Evolutionary conservation across 2,113 vertebrate genomes (phyloP).

Genomic region (Pygoscelis adeliae): DNA sequence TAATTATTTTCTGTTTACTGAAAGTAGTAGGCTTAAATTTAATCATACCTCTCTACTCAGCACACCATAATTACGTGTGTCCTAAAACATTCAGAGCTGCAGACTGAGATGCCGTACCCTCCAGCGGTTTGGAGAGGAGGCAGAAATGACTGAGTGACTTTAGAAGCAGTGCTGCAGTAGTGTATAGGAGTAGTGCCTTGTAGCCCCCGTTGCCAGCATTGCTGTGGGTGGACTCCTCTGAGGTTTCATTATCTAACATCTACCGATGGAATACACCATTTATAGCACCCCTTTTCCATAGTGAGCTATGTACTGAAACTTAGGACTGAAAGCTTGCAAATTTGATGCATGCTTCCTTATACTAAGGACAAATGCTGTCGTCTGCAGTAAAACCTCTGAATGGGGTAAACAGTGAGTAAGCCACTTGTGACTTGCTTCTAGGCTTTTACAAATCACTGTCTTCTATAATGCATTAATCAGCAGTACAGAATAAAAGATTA

Average conservation of each 20-base stretch:
- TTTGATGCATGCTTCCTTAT: background rate
- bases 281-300: background rate
- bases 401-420: background rate
- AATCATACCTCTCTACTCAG: background rate
- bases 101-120: background rate
- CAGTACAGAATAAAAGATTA: background rate
- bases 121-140: background rate
- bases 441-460: background rate
- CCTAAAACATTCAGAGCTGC: background rate
- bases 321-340: background rate
- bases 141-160: background rate
- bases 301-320: background rate
- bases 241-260: background rate
- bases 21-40: constrained; percentile 18
- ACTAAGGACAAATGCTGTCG: background rate
- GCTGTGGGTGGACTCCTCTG: background rate
- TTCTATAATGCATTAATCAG: background rate
- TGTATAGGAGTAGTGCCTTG: background rate
- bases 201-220: background rate
- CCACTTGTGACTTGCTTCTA: background rate
- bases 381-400: background rate
- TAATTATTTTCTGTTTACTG: background rate
- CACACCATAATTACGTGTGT: background rate
- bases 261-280: accelerated
- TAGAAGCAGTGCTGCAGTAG: background rate